Base-by-base conservation (phyloP, 2,888 invertebrate genomes). In the Polymixis flavicincta region DNA sequence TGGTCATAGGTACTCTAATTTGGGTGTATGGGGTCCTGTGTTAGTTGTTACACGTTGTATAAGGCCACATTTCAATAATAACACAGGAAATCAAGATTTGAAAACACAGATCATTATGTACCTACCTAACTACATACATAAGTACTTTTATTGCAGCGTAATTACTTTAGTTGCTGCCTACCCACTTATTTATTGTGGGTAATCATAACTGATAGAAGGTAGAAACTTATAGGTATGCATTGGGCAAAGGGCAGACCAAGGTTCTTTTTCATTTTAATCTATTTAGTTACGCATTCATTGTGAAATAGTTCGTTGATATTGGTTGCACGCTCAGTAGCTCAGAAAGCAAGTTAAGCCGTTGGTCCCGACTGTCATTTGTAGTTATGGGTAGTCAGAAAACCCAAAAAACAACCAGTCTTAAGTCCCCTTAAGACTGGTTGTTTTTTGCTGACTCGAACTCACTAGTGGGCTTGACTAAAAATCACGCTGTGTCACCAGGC, bases 51-150 rank as follows among this genome's bases (percentile, higher is more conserved):
- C 37, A 37, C 3, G 37, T 37, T 37, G 37, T 22, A 52, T 55
- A 48, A 61, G 71, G 48, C 54, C 55, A 61, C 37, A 37, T 6
- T 37, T 32, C 60, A 13, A 55, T 75, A 63, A 82, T 80, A n/a
- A 67, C n/a, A 75, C 76, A 76, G 84, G 80, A 84, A 82, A 82
- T 14, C 9, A 64, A 76, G 32, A 67, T 64, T 74, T 74, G 8
- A 65, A 54, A 57, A 64, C 57, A 63, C 7, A 28, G 3, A 60
- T 55, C 13, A 68, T 67, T 57, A 48, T 42, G 22, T 50, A 19
- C 37, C n/a, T 63, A 59, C n/a, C n/a, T n/a, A n/a, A n/a, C n/a
- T n/a, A n/a, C n/a, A n/a, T n/a, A n/a, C 37, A 37, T 37, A 37
- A 3, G 6, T 37, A 37, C 25, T 54, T 52, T 59, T 76, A 82